Base-by-base conservation (phyloP, 2,888 invertebrate genomes). In the Fragum sueziense region DNA sequence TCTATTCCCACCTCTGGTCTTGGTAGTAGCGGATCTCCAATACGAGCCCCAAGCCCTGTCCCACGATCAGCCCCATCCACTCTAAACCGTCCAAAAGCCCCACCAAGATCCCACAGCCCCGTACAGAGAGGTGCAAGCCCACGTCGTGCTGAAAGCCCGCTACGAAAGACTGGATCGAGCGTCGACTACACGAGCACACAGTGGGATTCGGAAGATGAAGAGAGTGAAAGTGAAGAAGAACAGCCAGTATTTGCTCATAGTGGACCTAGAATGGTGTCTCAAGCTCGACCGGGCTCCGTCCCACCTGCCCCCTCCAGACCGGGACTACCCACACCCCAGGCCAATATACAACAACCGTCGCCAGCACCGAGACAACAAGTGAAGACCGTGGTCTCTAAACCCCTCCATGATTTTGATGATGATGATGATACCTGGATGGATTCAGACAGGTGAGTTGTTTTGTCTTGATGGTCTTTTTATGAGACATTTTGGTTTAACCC, bases 201-300 rank as follows among this genome's bases (percentile, higher is more conserved):
- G 79, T 90, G 88, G 88, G 89, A 88, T 37, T 88, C 88, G 0
- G 89, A 87, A 20, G 89, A 88, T 11, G 86, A 88, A 29, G 88
- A 87, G 57, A 84, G 82, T 20, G 87, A 87, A 9, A 75, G 81
- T 3, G 87, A 87, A 31, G 83, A 84, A 97, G 98, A 93, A 97
- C 98, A 94, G 95, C 96, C 73, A 29, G 77, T 67, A 11, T 79
- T 79, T 47, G 69, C 68, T 14, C 68, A 71, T 51, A 74, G 75
- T 9, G 74, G 76, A 33, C 79, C 79, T 25, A 74, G 76, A 2
- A 65, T 76, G 27, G 75, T 75, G 27, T 71, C 72, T n/a, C 77
- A 27, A 33, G 74, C 80, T 17, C 59, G 74, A 14, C 78, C 80
- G n/a, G 80, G 83, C 11, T 61, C 73, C n/a, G 70, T 65, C 11